These are phyloP conservation scores for Neria commutata DNA, from an alignment of 2,888 invertebrate genomes.

Conservation along the genomic window DNA sequence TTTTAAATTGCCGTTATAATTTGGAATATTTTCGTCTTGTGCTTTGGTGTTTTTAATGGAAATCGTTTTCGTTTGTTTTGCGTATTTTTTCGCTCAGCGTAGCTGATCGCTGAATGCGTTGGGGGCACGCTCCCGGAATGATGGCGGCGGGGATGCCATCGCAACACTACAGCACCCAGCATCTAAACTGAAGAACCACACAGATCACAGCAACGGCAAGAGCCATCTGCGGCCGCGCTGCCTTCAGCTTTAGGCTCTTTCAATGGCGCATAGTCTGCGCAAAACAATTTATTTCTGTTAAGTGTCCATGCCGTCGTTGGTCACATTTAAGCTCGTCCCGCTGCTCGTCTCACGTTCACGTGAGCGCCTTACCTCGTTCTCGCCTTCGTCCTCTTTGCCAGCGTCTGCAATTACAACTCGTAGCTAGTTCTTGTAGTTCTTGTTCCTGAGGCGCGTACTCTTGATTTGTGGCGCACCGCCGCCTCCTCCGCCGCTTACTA, in stretches of 20 bases:
- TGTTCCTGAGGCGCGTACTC: constrained; percentile 20
- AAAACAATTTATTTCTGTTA: constrained; percentile 28
- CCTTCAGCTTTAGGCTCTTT: no score
- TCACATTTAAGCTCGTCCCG: constrained; percentile 16
- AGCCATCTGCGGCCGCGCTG: background rate
- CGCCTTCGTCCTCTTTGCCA: background rate
- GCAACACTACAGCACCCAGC: no score
- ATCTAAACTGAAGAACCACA: no score
- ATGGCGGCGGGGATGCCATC: background rate
- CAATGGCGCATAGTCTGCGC: constrained; percentile 6
- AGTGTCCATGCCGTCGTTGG: constrained; percentile 22
- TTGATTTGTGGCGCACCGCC: constrained; percentile 14
- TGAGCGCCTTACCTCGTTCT: background rate
- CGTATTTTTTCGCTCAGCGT: no score
- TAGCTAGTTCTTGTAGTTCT: background rate
- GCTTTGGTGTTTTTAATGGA: no score
- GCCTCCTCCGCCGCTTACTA: background rate
- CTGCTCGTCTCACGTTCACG: background rate
- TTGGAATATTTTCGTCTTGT: no score
- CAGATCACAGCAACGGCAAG: constrained; percentile 7
- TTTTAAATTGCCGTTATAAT: no score
- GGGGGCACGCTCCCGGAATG: constrained; percentile 15
- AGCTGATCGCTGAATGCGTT: constrained; percentile 15
- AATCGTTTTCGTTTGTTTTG: no score
- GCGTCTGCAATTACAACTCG: background rate